Evolutionary conservation across 2,888 invertebrate genomes (phyloP).

Genomic region (Kuschelorhynchus macadamiae): DNA sequence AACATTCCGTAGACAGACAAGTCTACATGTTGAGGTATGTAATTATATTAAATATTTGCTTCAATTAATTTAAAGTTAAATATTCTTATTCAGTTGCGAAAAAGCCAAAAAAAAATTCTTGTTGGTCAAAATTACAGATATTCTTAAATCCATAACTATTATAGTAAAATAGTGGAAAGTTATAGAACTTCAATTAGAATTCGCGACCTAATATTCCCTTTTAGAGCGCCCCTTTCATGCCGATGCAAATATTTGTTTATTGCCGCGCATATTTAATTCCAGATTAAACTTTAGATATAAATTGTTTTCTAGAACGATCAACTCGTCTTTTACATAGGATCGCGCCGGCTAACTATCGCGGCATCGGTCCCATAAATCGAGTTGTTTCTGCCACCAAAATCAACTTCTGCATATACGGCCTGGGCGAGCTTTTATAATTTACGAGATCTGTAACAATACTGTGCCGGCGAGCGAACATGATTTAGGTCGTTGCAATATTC

Average conservation of each 20-base stretch:
- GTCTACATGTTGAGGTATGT: too few relatives aligned
- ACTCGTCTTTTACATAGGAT: conserved; percentile 28
- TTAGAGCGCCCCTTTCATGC: too few relatives aligned
- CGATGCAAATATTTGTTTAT: background rate
- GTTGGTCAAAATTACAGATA: too few relatives aligned
- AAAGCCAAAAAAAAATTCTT: too few relatives aligned
- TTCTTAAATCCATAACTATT: too few relatives aligned
- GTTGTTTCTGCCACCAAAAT: conserved; percentile 48
- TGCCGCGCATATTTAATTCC: conserved; percentile 11
- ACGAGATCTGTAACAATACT: conserved; percentile 58
- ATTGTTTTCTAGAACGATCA: conserved; percentile 25
- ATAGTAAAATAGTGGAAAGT: too few relatives aligned
- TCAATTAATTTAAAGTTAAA: too few relatives aligned
- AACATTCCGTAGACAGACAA: too few relatives aligned
- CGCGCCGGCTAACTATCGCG: conserved; percentile 27
- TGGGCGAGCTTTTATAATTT: conserved; percentile 54
- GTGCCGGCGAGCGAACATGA: conserved; percentile 56
- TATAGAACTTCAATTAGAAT: too few relatives aligned
- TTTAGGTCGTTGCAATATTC: conserved; percentile 58
- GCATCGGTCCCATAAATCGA: conserved; percentile 48
- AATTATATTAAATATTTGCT: too few relatives aligned
- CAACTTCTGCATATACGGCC: conserved; percentile 54
- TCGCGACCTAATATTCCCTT: too few relatives aligned
- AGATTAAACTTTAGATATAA: conserved; percentile 30
- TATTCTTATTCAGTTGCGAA: too few relatives aligned